phyloP scores from a whole-genome alignment of 1,140 invertebrate genomes.

The Diplogasteroides magnus region DNA sequence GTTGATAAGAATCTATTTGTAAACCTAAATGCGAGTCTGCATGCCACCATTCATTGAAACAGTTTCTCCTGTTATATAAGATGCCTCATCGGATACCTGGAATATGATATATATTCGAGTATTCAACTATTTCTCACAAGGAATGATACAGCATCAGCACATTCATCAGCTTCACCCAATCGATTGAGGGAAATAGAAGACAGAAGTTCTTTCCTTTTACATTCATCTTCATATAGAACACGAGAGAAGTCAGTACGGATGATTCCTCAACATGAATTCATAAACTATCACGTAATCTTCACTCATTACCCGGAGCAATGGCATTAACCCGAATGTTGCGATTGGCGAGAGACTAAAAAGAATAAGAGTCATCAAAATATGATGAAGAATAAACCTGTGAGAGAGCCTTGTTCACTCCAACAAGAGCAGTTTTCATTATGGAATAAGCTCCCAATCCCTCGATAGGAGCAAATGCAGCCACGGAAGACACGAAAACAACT shows the following conservation, averaged over 20 bases:
- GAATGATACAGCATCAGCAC: slow-evolving; percentile 75
- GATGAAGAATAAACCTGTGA: slow-evolving; percentile 54
- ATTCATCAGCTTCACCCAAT: slow-evolving; percentile 69
- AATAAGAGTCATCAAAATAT: background rate
- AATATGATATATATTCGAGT: slow-evolving; percentile 47
- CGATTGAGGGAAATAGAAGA: slow-evolving; percentile 56
- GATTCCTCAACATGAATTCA: slow-evolving; percentile 61
- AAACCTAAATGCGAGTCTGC: slow-evolving; percentile 63
- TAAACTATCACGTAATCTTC: background rate
- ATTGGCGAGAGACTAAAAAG: slow-evolving; percentile 37
- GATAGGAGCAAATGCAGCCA: slow-evolving; percentile 77
- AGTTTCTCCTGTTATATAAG: slow-evolving; percentile 87
- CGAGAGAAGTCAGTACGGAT: slow-evolving; percentile 81
- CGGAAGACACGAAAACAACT: slow-evolving; percentile 64
- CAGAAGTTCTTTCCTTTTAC: slow-evolving; percentile 17
- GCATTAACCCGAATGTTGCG: slow-evolving; percentile 72
- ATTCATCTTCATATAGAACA: slow-evolving; percentile 63
- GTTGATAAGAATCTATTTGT: too few species aligned
- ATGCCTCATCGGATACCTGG: slow-evolving; percentile 74
- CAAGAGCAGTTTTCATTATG: slow-evolving; percentile 83
- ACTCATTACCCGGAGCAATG: slow-evolving; percentile 71
- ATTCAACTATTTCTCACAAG: slow-evolving; percentile 61
- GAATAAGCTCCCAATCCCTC: slow-evolving; percentile 82
- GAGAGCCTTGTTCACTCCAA: slow-evolving; percentile 80
- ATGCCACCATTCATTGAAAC: slow-evolving; percentile 77